Conservation (phyloP, 2,797 vertebrate genomes). For the Ctenopoma kingsleyae region DNA sequence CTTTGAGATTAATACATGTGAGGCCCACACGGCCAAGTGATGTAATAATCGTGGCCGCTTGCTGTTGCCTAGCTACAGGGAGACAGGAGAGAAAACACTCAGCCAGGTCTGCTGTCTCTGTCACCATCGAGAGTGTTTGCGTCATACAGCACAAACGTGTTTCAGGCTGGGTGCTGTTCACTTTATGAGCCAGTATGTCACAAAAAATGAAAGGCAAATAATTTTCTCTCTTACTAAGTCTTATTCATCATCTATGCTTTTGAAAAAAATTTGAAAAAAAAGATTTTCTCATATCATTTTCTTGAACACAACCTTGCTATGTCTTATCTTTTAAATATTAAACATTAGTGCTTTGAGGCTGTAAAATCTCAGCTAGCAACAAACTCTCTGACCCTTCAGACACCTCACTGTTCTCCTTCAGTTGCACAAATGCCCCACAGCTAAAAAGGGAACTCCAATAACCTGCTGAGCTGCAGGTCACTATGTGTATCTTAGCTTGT, state of each 20-base stretch:
- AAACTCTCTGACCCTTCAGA: constrained; percentile 21
- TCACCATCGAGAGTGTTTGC: constrained; percentile 51
- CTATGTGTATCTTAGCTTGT: constrained; percentile 22
- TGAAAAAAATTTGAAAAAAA: neutral
- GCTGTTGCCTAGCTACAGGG: constrained; percentile 79
- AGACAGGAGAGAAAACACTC: constrained; percentile 58
- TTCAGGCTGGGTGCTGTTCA: neutral
- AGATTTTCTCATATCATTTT: constrained; percentile 25
- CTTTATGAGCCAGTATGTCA: neutral
- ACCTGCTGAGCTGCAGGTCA: constrained; percentile 59
- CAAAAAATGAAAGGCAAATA: neutral
- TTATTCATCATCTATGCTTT: neutral
- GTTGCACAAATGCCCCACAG: constrained; percentile 24
- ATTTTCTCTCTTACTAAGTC: neutral
- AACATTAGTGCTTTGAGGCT: constrained; percentile 29
- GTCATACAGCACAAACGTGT: constrained; percentile 29
- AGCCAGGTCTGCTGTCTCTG: constrained; percentile 53
- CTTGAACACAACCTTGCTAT: constrained; percentile 27
- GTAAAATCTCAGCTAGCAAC: constrained; percentile 26
- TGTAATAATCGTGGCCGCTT: constrained; percentile 71
- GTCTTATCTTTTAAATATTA: constrained; percentile 19
- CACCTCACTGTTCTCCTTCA: constrained; percentile 21
- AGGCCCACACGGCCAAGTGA: constrained; percentile 71
- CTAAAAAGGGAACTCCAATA: constrained; percentile 48
- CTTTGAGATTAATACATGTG: constrained; percentile 72